Evolutionary conservation across 2,888 invertebrate genomes (phyloP), one percentile per base, ranked within the genome.

Genomic region (Drosophila austrosaltans): DNA sequence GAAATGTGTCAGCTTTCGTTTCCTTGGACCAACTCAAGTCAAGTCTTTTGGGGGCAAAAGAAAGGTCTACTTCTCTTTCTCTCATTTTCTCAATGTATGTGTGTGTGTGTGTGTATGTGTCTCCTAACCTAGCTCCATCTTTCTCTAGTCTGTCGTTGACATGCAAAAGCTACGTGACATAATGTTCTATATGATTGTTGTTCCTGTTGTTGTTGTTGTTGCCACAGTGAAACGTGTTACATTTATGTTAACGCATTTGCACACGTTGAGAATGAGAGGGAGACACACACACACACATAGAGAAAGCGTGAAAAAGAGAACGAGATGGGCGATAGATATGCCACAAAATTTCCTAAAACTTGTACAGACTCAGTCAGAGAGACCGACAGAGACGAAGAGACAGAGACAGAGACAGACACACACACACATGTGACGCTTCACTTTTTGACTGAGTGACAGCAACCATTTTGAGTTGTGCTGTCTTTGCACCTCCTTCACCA

Each of bases 91-190:
- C 12, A 4, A 1, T 48, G 3, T 39, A 48, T 69, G 60, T 53
- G 48, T 54, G 66, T 60, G 66, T 48, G 4, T 25, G 42, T 69
- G 61, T 48, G 54, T 53, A 62, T 60, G 66, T 66, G 66, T 48
- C 56, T 54, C 44, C 28, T 42, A 39, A 48, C 48, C 48, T 48
- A 48, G 22, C 48, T 48, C 22, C 7, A 48, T 48, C 48, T 48
- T 48, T 25, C 48, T 48, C 48, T 48, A 48, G 39, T 64, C 70
- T 70, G 86, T 59, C 63, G 83, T 78, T 88, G 90, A 85, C 90
- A 85, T 89, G 88, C 86, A 79, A 86, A 83, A 82, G 81, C 79
- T 87, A 90, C 88, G 90, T 88, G 85, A 87, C 84, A 81, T 82
- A 77, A 75, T 66, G 67, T 63, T 66, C 65, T 78, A 78, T 66